Percentiles rank a stretch among this genome's conserved stretches.
phyloP scores from a whole-genome alignment of 1,140 invertebrate species.

The Melitaea cinxia region DNA sequence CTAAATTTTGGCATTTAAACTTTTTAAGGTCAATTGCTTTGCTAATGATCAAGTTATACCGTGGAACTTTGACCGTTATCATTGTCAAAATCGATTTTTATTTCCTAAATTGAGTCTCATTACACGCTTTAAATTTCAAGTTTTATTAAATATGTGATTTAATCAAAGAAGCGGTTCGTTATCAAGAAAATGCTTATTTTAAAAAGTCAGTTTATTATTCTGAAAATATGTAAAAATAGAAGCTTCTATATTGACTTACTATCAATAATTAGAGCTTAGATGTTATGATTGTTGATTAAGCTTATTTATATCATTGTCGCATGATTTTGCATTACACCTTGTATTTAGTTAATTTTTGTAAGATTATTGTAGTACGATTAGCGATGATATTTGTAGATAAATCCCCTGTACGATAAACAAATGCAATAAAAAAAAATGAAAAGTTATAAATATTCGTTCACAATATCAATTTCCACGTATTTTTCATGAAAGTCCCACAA shows the following conservation, averaged over 20 bases:
- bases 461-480: conserved; percentile 12
- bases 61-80: no score
- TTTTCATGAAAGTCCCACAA: conserved; percentile 40
- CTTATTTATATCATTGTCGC: not conserved
- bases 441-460: conserved; percentile 1
- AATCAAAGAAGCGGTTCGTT: no score
- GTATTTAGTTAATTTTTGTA: conserved; percentile 15
- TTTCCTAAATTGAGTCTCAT: no score
- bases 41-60: no score
- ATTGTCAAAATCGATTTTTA: no score
- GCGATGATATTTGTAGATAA: conserved; percentile 1
- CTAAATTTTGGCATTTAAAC: no score
- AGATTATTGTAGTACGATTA: conserved; percentile 2
- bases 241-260: not conserved
- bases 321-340: conserved; percentile 19
- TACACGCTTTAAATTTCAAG: no score
- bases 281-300: not conserved
- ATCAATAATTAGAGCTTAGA: not conserved
- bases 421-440: not conserved
- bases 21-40: no score
- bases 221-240: not conserved
- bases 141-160: no score
- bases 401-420: not conserved
- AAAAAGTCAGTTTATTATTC: conserved; percentile 7
- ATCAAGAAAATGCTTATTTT: no score